phyloP scores from a whole-genome alignment of 2,888 invertebrate species.

The Drosophila percnosoma region DNA sequence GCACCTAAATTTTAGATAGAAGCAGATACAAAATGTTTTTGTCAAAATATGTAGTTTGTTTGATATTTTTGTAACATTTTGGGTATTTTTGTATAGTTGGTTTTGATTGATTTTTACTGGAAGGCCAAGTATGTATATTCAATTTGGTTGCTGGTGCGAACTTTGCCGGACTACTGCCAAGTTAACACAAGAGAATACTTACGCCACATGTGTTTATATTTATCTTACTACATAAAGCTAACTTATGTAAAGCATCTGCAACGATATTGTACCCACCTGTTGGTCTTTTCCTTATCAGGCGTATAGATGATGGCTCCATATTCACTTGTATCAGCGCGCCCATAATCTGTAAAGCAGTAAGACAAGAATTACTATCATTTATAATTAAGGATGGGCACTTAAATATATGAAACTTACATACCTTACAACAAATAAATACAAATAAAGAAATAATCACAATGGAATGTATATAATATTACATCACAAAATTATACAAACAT shows the following conservation, averaged over 20 bases:
- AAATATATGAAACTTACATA: not conserved
- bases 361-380: not conserved
- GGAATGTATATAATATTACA: not conserved
- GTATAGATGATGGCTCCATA: constrained; percentile 91
- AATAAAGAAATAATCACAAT: not conserved
- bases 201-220: constrained; percentile 41
- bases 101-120: constrained; percentile 28
- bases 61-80: constrained; percentile 74
- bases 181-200: constrained; percentile 53
- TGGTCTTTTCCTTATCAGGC: constrained; percentile 92
- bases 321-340: constrained; percentile 91
- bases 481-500: not conserved
- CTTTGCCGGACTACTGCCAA: constrained; percentile 53
- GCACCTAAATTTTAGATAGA: constrained; percentile 92
- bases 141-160: constrained; percentile 57
- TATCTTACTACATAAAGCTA: constrained; percentile 21
- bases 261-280: constrained; percentile 88
- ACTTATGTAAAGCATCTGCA: constrained; percentile 11
- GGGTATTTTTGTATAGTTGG: constrained; percentile 44
- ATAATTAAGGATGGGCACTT: not conserved
- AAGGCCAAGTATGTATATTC: constrained; percentile 47
- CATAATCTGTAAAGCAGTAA: constrained; percentile 87
- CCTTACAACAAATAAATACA: not conserved
- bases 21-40: constrained; percentile 87
- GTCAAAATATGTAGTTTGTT: constrained; percentile 83